A percentile compares a stretch with the other conserved stretches of the same genome.
phyloP scores from a whole-genome alignment of 2,113 vertebrate species.

The Ciconia maguari region DNA sequence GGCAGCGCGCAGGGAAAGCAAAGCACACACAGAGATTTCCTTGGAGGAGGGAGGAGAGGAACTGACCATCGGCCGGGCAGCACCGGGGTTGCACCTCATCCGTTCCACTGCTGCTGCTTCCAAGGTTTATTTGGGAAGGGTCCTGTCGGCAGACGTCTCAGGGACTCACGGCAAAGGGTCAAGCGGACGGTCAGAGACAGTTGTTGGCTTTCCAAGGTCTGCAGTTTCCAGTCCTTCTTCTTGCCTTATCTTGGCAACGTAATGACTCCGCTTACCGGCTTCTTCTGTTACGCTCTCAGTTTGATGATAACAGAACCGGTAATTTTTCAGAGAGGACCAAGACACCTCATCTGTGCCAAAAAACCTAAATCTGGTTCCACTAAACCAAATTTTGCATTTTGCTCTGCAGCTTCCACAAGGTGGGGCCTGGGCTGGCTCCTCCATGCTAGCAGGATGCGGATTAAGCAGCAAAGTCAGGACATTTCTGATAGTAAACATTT shows the following conservation, averaged over 20 bases:
- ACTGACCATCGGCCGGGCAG: fast-evolving
- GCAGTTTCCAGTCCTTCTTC: neutral
- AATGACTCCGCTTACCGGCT: fast-evolving
- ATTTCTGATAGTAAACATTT: neutral
- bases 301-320: fast-evolving
- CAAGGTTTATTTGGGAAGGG: neutral
- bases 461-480: neutral
- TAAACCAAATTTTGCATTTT: neutral
- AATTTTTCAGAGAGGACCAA: neutral
- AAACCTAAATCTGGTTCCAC: neutral
- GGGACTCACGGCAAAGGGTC: fast-evolving
- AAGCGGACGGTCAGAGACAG: neutral
- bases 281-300: fast-evolving
- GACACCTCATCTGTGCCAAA: neutral
- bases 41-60: neutral
- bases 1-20: neutral
- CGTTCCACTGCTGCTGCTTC: neutral
- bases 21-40: neutral
- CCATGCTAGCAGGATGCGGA: neutral
- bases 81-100: neutral
- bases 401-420: neutral
- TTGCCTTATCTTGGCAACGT: neutral
- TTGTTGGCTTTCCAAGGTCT: neutral
- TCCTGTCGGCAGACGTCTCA: neutral
- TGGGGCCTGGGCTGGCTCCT: neutral